Conservation (phyloP, 2,797 vertebrate genomes). For the Choloepus didactylus region DNA sequence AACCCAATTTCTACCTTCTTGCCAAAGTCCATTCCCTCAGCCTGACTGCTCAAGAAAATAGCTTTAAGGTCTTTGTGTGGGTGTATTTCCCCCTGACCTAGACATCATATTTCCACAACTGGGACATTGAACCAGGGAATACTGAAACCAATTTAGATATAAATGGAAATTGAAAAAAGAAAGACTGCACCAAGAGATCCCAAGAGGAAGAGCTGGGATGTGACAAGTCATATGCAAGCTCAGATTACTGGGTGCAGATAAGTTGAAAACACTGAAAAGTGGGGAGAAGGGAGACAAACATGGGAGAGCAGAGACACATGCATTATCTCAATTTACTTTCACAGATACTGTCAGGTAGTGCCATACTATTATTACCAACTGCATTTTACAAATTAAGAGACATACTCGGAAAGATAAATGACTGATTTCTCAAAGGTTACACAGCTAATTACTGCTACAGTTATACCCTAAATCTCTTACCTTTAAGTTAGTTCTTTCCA, state of each 20-base stretch:
- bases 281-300: neutral
- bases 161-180: neutral
- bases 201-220: neutral
- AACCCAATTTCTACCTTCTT: neutral
- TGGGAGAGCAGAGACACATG: neutral
- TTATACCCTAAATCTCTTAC: neutral
- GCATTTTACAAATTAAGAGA: neutral
- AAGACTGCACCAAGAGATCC: neutral
- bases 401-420: constrained; percentile 1
- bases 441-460: neutral
- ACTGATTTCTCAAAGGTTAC: neutral
- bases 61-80: neutral
- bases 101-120: constrained; percentile 1
- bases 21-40: neutral
- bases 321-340: constrained; percentile 3
- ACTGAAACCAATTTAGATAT: neutral
- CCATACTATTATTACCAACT: neutral
- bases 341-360: neutral
- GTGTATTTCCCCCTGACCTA: neutral
- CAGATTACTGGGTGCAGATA: neutral
- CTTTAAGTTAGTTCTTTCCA: neutral
- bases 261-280: neutral
- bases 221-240: neutral
- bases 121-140: neutral
- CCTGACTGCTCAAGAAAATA: neutral